A percentile compares a stretch with the other conserved stretches of the same genome.
These are phyloP conservation scores for Orbicella faveolata DNA, from an alignment of 64 coral and sea anemone species.

Conservation along the genomic window DNA sequence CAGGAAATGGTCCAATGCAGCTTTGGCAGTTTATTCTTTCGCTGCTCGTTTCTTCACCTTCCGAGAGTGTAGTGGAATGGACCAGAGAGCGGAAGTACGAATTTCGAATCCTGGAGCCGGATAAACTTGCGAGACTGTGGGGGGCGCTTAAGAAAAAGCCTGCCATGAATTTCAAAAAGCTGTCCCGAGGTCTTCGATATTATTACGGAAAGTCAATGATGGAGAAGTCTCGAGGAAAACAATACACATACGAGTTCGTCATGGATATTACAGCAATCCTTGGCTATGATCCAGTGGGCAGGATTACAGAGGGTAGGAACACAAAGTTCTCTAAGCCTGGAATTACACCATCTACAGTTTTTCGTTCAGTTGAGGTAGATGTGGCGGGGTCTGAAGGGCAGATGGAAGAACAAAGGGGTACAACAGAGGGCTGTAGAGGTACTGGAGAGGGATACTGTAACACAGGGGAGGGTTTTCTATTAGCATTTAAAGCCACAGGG, in stretches of 20 bases:
- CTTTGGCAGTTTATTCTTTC: slow-evolving; percentile 29
- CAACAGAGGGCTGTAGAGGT: no score
- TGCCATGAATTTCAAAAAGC: slow-evolving; percentile 26
- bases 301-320: no score
- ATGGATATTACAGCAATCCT: slow-evolving; percentile 20
- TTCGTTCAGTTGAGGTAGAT: no score
- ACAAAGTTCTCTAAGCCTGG: no score
- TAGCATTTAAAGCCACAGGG: no score
- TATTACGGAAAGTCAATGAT: slow-evolving; percentile 36
- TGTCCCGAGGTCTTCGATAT: slow-evolving; percentile 15
- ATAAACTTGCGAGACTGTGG: slow-evolving; percentile 8
- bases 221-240: slow-evolving; percentile 5
- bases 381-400: no score
- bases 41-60: neutral
- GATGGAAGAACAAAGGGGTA: no score
- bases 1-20: slow-evolving; percentile 34
- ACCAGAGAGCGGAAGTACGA: neutral
- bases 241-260: slow-evolving; percentile 20
- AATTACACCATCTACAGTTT: no score
- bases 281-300: slow-evolving; percentile 8
- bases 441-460: no score
- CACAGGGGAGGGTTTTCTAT: no score
- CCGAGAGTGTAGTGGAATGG: slow-evolving; percentile 14
- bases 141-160: slow-evolving; percentile 10
- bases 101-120: slow-evolving; percentile 10